These are phyloP conservation scores for Aselliscus stoliczkanus DNA, from an alignment of 2,797 vertebrate genomes.

Conservation along the genomic window DNA sequence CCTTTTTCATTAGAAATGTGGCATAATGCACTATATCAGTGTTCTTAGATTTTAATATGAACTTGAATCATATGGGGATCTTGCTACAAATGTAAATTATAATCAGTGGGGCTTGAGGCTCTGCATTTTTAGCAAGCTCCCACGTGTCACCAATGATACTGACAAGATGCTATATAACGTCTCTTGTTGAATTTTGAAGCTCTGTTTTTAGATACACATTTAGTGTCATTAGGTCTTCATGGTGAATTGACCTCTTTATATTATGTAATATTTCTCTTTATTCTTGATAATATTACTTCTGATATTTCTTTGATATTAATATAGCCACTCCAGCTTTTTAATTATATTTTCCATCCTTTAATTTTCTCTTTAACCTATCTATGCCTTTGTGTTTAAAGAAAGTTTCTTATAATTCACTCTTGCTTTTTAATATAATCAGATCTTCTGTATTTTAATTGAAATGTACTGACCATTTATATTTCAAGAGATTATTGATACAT, in stretches of 20 bases:
- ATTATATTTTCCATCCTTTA: not conserved
- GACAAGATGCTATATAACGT: not conserved
- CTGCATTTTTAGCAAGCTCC: not conserved
- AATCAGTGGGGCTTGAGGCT: not conserved
- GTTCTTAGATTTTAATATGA: not conserved
- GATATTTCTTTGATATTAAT: not conserved
- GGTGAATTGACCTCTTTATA: not conserved
- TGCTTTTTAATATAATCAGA: not conserved
- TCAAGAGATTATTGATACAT: not conserved
- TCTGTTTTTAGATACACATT: not conserved
- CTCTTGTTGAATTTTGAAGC: not conserved
- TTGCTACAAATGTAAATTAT: not conserved
- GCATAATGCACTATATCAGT: not conserved
- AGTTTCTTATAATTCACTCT: not conserved
- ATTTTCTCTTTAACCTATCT: not conserved
- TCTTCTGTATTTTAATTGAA: not conserved
- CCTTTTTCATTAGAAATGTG: not conserved
- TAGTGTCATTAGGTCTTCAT: not conserved
- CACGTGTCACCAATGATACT: rapidly evolving
- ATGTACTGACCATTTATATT: not conserved
- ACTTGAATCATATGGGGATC: not conserved
- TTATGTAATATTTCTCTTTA: not conserved
- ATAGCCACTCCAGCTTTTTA: not conserved
- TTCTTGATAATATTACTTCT: not conserved
- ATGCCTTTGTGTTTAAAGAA: not conserved